phyloP scores from a whole-genome alignment of 2,113 vertebrate genomes.

The Todiramphus saurophagus region DNA sequence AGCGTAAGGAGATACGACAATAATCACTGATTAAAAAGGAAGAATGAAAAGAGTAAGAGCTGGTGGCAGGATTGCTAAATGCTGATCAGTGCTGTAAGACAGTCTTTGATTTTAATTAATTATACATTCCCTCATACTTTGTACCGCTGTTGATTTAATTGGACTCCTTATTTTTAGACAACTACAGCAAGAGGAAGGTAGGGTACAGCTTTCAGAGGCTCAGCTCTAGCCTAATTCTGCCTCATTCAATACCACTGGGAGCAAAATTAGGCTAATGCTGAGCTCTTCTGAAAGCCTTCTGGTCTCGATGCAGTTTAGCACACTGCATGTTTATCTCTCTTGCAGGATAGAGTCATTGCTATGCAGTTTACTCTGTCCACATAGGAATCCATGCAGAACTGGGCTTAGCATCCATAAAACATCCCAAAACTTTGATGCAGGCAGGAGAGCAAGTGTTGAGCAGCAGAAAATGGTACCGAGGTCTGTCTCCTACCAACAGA shows the following conservation, averaged over 20 bases:
- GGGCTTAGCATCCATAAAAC: neutral
- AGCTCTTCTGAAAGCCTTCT: neutral
- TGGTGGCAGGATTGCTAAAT: constrained; percentile 47
- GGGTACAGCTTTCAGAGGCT: constrained; percentile 32
- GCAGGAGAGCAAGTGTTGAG: neutral
- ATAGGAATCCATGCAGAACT: neutral
- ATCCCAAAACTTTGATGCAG: neutral
- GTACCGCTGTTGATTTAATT: constrained; percentile 60
- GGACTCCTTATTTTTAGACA: constrained; percentile 64
- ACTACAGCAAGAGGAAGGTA: neutral
- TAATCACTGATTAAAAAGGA: constrained; percentile 56
- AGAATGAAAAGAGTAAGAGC: constrained; percentile 29
- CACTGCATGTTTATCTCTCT: neutral
- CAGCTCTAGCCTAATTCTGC: constrained; percentile 42
- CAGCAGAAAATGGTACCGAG: neutral
- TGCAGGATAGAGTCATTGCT: neutral
- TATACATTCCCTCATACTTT: constrained; percentile 59
- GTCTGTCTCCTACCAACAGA: neutral
- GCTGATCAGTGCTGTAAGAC: constrained; percentile 50
- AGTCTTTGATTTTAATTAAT: constrained; percentile 64
- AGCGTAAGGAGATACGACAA: constrained; percentile 14
- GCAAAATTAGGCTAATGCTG: constrained; percentile 43
- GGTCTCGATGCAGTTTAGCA: neutral
- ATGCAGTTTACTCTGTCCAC: neutral
- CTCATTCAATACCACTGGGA: constrained; percentile 32